Conservation (phyloP, 2,888 invertebrate species). For the Synergus gifuensis region DNA sequence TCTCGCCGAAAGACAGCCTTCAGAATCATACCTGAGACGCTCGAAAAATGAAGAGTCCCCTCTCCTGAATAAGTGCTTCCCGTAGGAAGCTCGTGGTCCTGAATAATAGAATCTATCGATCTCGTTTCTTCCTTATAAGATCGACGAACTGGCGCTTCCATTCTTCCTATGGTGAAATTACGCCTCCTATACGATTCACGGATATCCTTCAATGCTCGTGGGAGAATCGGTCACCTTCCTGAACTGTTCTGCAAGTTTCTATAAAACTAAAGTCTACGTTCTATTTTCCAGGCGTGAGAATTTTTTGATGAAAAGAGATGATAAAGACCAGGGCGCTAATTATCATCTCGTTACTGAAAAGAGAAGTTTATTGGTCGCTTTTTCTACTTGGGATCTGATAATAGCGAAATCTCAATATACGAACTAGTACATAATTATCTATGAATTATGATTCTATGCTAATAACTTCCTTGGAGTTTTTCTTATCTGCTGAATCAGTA, state of each 20-base stretch:
- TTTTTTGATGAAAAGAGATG: not conserved
- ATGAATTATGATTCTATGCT: not conserved
- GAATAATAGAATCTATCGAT: slow-evolving; percentile 32
- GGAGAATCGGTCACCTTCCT: slow-evolving; percentile 50
- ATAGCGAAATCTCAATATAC: not conserved
- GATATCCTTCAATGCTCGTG: slow-evolving; percentile 44
- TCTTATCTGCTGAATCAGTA: not conserved
- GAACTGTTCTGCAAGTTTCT: not conserved
- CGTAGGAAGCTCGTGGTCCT: slow-evolving; percentile 39
- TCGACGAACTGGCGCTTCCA: slow-evolving; percentile 8
- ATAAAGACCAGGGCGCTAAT: not conserved
- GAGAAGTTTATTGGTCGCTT: not conserved
- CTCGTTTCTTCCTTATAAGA: slow-evolving; percentile 12
- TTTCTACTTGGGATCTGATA: not conserved
- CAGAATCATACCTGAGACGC: not conserved
- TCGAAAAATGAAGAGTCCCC: not conserved
- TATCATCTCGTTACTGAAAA: not conserved
- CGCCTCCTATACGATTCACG: slow-evolving; percentile 42
- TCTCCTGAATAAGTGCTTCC: slow-evolving; percentile 41
- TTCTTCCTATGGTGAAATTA: not conserved
- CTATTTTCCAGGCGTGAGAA: slow-evolving; percentile 8
- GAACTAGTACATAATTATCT: not conserved
- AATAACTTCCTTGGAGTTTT: not conserved
- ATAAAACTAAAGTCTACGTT: not conserved
- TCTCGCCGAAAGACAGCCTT: slow-evolving; percentile 43